A percentile compares a stretch with the other conserved stretches of the same genome.
These are phyloP conservation scores for Cydia fagiglandana DNA, from an alignment of 1,140 invertebrate species.

Conservation along the genomic window DNA sequence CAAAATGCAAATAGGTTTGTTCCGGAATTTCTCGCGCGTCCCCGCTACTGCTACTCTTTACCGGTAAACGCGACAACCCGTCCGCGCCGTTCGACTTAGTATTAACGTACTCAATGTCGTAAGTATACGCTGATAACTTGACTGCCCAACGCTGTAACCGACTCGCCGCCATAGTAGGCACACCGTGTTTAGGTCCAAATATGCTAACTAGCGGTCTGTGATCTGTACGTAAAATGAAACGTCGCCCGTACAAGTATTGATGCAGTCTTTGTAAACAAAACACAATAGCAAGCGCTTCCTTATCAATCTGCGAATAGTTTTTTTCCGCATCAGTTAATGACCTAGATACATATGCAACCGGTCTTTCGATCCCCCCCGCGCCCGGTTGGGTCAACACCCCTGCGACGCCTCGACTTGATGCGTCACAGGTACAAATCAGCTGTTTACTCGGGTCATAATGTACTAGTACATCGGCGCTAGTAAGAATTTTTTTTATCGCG, in stretches of 20 bases:
- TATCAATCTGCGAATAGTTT: conserved; percentile 49
- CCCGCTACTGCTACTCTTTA: neutral
- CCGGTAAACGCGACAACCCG: neutral
- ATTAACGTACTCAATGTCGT: conserved; percentile 3
- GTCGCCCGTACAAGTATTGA: neutral
- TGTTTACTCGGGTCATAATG: conserved; percentile 7
- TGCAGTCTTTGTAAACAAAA: neutral
- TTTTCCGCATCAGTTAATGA: conserved; percentile 44
- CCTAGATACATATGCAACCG: conserved; percentile 45
- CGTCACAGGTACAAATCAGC: conserved; percentile 41
- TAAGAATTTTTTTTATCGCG: neutral
- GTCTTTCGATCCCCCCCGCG: conserved; percentile 34
- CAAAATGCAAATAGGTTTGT: conserved; percentile 6
- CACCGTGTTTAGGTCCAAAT: neutral
- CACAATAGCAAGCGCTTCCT: conserved; percentile 5
- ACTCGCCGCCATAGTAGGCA: conserved; percentile 5
- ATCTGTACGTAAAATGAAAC: neutral
- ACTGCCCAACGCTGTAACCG: neutral
- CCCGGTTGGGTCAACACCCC: conserved; percentile 37
- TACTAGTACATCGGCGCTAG: neutral
- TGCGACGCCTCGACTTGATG: conserved; percentile 39
- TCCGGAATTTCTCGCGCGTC: neutral
- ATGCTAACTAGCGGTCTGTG: neutral
- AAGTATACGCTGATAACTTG: conserved; percentile 3
- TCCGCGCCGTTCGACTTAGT: neutral